A percentile compares a stretch with the other conserved stretches of the same genome.
These are phyloP conservation scores for Colletes latitarsis DNA, from an alignment of 1,140 invertebrate genomes.

Conservation along the genomic window DNA sequence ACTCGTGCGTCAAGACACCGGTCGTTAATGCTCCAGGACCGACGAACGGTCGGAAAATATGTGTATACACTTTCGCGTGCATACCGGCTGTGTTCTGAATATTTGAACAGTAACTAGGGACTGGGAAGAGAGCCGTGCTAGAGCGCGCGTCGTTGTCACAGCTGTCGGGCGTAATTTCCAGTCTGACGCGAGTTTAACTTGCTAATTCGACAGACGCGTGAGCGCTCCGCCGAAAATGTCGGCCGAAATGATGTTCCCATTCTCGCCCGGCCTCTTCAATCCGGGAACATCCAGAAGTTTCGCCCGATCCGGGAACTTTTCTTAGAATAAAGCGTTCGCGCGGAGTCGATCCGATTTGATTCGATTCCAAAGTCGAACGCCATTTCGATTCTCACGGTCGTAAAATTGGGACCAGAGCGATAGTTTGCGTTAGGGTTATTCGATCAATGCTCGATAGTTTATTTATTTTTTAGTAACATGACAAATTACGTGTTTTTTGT, in stretches of 20 bases:
- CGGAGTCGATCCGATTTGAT: too few relatives aligned
- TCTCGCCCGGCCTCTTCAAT: not conserved
- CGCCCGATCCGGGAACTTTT: too few relatives aligned
- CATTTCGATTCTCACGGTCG: too few relatives aligned
- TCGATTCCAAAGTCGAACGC: too few relatives aligned
- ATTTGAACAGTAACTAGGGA: constrained; percentile 2
- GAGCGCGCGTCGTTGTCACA: constrained; percentile 23
- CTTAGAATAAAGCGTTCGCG: too few relatives aligned
- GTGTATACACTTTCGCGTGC: constrained; percentile 8
- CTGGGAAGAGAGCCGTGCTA: not conserved
- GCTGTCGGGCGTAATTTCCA: constrained; percentile 53
- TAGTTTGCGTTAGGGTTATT: too few relatives aligned
- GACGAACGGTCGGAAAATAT: constrained; percentile 8
- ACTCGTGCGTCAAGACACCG: not conserved
- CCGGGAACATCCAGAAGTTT: too few relatives aligned
- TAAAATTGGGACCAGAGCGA: too few relatives aligned
- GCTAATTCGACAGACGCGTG: constrained; percentile 56
- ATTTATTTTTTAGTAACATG: too few relatives aligned
- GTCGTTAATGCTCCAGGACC: not conserved
- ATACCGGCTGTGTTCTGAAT: not conserved
- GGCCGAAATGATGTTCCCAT: constrained; percentile 10
- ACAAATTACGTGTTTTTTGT: too few relatives aligned
- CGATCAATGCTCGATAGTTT: too few relatives aligned
- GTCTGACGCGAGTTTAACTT: constrained; percentile 47
- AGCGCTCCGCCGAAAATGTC: constrained; percentile 34